These are phyloP conservation scores for Ischnura elegans DNA, from an alignment of 2,888 invertebrate species.

Conservation along the genomic window DNA sequence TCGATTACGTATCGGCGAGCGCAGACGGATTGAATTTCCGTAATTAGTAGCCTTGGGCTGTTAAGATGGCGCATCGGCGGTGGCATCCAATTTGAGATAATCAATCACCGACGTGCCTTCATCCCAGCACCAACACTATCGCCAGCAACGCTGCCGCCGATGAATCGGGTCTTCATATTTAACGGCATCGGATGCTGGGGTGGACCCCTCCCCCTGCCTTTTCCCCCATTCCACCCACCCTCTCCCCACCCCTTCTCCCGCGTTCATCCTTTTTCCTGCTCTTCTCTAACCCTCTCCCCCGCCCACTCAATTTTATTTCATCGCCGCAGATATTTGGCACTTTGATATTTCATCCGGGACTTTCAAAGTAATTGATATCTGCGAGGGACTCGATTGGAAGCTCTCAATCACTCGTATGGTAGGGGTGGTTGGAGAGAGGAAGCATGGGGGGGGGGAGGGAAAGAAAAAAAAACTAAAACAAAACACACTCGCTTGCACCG, in stretches of 20 bases:
- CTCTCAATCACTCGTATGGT: not conserved
- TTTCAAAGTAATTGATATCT: conserved; percentile 15
- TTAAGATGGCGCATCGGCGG: conserved; percentile 8
- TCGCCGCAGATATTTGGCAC: conserved; percentile 20
- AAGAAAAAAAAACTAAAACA: not conserved
- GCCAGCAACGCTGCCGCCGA: not conserved
- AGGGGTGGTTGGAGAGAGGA: too few species aligned
- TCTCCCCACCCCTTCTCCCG: not conserved
- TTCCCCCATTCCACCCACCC: not conserved
- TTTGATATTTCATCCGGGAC: conserved; percentile 31
- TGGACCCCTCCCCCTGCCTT: not conserved
- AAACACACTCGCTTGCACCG: not conserved
- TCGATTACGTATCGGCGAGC: not conserved
- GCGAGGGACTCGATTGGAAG: not conserved
- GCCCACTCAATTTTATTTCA: conserved; percentile 1
- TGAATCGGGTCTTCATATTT: not conserved
- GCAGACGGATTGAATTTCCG: conserved; percentile 16
- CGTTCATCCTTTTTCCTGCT: too few species aligned
- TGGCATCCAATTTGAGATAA: conserved; percentile 30
- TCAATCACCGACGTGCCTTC: not conserved
- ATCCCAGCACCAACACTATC: not conserved
- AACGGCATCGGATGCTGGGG: too few species aligned
- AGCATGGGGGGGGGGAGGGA: not conserved
- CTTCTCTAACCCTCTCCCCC: not conserved
- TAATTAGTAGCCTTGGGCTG: conserved; percentile 7